A percentile compares a stretch with the other conserved stretches of the same genome.
These are phyloP conservation scores for Ciconia nigra DNA, from an alignment of 2,797 vertebrate genomes.

Conservation along the genomic window DNA sequence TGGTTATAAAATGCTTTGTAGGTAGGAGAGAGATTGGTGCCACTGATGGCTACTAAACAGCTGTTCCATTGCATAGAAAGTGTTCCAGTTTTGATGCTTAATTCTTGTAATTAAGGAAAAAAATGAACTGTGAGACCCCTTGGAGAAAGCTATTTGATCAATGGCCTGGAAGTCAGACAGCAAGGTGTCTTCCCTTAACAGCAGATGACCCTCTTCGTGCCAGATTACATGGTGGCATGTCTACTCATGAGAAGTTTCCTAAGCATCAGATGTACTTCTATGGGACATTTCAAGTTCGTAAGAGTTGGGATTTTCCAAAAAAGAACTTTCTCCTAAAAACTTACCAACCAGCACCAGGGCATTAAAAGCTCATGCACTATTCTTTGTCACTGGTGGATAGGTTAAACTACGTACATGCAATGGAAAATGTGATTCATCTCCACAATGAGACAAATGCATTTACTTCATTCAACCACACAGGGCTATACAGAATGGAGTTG, in stretches of 20 bases:
- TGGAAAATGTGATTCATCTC: neutral
- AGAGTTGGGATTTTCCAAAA: neutral
- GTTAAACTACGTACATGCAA: neutral
- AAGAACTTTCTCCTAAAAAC: neutral
- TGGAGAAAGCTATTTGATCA: neutral
- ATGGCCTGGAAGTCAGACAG: neutral
- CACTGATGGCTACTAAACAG: neutral
- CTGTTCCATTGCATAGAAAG: neutral
- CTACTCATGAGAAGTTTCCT: neutral
- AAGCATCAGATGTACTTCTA: neutral
- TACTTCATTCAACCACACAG: neutral
- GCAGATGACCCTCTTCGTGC: neutral
- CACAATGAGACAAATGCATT: neutral
- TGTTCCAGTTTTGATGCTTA: neutral
- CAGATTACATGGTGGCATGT: neutral
- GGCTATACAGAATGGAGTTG: neutral
- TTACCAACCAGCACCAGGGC: neutral
- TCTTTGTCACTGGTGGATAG: neutral
- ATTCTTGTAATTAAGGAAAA: neutral
- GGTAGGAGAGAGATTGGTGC: neutral
- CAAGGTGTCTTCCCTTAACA: neutral
- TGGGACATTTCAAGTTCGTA: neutral
- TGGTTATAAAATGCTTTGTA: neutral
- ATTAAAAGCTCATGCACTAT: neutral
- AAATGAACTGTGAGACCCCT: fast-evolving